Conservation (phyloP, 1,140 invertebrate species). For the Chionoecetes opilio region DNA sequence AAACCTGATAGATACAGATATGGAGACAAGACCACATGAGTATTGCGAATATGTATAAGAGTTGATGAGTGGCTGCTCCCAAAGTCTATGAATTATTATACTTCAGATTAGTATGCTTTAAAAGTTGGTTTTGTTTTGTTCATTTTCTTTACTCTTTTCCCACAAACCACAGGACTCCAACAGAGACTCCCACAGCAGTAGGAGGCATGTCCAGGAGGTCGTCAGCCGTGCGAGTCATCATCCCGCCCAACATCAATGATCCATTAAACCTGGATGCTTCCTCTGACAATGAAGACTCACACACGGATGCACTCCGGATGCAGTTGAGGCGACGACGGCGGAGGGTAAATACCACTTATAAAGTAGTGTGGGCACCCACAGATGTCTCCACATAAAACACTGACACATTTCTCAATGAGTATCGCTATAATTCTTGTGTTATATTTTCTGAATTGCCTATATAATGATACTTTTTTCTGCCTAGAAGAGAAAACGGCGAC, state of each 20-base stretch:
- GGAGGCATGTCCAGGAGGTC: slow-evolving; percentile 50
- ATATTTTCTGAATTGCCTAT: no score
- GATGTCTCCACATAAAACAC: no score
- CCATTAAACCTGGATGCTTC: slow-evolving; percentile 93
- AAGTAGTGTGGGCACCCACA: no score
- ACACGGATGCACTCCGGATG: slow-evolving; percentile 62
- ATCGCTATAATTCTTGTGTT: no score
- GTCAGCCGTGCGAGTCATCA: slow-evolving; percentile 87
- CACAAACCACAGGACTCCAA: neutral
- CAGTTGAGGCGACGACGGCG: slow-evolving; percentile 67
- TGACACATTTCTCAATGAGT: no score
- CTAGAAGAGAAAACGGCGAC: slow-evolving; percentile 68
- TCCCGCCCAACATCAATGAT: slow-evolving; percentile 96
- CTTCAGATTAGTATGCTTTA: neutral
- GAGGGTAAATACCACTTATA: slow-evolving; percentile 60
- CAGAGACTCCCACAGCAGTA: slow-evolving; percentile 4
- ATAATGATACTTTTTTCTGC: neutral
- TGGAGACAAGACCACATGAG: no score
- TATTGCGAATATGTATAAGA: no score
- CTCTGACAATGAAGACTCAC: slow-evolving; percentile 88
- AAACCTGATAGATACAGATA: no score
- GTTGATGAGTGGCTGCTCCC: no score
- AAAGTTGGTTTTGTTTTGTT: neutral
- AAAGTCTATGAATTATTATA: no score
- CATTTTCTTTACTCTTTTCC: slow-evolving; percentile 34